phyloP scores from a whole-genome alignment of 2,113 vertebrate species.

The Vimba vimba region DNA sequence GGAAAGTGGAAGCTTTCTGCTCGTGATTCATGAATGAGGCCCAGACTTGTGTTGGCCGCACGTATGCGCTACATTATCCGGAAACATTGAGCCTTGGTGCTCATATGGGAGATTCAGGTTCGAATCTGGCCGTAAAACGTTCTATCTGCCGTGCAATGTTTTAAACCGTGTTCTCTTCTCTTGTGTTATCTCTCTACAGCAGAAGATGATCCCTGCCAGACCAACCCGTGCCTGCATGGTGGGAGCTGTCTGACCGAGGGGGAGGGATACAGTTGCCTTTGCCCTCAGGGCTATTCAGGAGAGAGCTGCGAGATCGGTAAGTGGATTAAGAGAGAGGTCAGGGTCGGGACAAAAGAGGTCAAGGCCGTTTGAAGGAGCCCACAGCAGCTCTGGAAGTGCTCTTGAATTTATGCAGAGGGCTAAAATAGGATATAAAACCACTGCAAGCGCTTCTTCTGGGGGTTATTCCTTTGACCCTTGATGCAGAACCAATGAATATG shows the following conservation, averaged over 20 bases:
- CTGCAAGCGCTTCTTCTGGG: background rate
- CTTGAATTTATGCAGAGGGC: background rate
- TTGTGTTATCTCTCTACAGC: slow-evolving; percentile 66
- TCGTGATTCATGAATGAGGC: background rate
- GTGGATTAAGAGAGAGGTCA: slow-evolving; percentile 61
- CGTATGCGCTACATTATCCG: background rate
- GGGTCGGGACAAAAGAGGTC: slow-evolving; percentile 50
- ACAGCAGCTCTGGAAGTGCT: background rate
- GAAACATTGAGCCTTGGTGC: background rate
- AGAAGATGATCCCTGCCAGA: slow-evolving; percentile 83
- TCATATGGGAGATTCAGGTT: background rate
- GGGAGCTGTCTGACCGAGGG: slow-evolving; percentile 86
- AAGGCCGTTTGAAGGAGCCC: slow-evolving; percentile 20
- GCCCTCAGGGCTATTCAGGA: slow-evolving; percentile 87
- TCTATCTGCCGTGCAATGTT: background rate
- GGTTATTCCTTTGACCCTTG: background rate
- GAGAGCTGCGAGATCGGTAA: slow-evolving; percentile 98
- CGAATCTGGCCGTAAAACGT: background rate
- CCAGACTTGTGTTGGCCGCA: background rate
- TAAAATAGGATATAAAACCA: slow-evolving; percentile 5
- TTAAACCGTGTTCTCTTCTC: background rate
- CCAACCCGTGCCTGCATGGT: slow-evolving; percentile 91
- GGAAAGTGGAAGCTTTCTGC: background rate
- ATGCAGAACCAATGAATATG: background rate
- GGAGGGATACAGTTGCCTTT: slow-evolving; percentile 87